Base-by-base conservation (phyloP, 2,888 invertebrate species). In the Calephelis perditalis region DNA sequence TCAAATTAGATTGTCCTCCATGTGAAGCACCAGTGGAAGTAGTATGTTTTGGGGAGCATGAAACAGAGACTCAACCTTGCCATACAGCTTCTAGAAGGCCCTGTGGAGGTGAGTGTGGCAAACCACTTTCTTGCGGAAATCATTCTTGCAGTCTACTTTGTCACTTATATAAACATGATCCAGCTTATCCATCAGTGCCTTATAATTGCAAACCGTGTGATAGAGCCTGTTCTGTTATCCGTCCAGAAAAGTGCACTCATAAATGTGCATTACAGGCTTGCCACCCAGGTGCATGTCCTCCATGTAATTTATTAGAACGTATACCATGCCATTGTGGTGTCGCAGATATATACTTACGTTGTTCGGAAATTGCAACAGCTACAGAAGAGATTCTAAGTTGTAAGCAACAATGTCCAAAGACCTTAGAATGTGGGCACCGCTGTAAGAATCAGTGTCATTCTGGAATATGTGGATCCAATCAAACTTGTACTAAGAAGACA, bases 401-500 rank as follows among this genome's bases (percentile, higher is more conserved):
- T 77, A 95, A 95, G 47, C 96, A 96, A 77, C 96, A 95, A 66
- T 98, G 98, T 75, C 95, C 97, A 0, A 96, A 95, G 86, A 94
- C 97, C 94, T 93, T 96, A 76, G 79, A 92, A 7, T 98, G 98
- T 82, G 96, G 96, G 0, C 98, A 98, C 82, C 94, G 96, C 7
- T 97, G 97, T 76, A 86, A 92, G 45, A 86, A 93, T 7, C 88
- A 91, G 52, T 97, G 97, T 70, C 97, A 97, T 75, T 84, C 93
- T 0, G 96, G 95, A 0, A 72, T 79, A 0, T 97, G 97, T 74
- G 91, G 92, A 1, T 91, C 92, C 65, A 83, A 92, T 6, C 93
- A 94, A 64, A 77, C 84, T 0, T 98, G 98, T 76, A 93, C 92
- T 61, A 96, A 96, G 74, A 97, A 96, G 78, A 92, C 97, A 0